Evolutionary conservation across 2,113 vertebrate species (phyloP).

Genomic region (Myotis brandtii): DNA sequence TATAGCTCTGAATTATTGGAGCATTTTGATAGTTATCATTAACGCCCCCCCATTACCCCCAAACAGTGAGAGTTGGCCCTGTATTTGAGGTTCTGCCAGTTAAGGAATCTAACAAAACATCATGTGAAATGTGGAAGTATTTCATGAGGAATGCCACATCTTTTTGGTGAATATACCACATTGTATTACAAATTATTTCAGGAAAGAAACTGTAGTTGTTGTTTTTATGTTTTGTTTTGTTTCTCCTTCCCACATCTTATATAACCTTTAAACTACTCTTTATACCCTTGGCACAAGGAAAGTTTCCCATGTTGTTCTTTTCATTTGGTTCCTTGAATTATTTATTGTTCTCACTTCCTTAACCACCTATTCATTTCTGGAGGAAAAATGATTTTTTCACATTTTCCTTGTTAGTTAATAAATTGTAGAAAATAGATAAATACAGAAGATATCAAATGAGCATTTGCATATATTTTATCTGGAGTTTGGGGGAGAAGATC

Average conservation of each 20-base stretch:
- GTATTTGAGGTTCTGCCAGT: neutral
- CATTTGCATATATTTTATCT: neutral
- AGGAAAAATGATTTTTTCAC: neutral
- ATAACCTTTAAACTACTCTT: conserved; percentile 11
- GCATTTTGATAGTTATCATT: neutral
- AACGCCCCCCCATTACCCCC: neutral
- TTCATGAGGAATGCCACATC: neutral
- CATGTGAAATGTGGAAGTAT: neutral
- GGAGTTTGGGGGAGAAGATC: neutral
- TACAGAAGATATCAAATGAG: neutral
- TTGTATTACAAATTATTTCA: neutral
- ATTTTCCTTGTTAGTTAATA: conserved; percentile 26
- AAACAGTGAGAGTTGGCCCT: neutral
- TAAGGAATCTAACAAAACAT: neutral
- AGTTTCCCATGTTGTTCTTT: conserved; percentile 25
- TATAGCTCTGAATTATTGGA: too few relatives aligned
- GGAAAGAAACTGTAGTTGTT: neutral
- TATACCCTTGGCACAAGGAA: conserved; percentile 15
- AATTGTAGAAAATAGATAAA: neutral
- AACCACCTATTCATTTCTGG: conserved; percentile 52
- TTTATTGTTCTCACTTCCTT: conserved; percentile 64
- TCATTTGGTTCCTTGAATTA: conserved; percentile 70
- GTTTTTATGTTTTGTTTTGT: neutral
- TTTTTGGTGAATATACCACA: neutral
- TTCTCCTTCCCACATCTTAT: neutral